phyloP scores from a whole-genome alignment of 2,888 invertebrate species.

The Nasonia oneida region DNA sequence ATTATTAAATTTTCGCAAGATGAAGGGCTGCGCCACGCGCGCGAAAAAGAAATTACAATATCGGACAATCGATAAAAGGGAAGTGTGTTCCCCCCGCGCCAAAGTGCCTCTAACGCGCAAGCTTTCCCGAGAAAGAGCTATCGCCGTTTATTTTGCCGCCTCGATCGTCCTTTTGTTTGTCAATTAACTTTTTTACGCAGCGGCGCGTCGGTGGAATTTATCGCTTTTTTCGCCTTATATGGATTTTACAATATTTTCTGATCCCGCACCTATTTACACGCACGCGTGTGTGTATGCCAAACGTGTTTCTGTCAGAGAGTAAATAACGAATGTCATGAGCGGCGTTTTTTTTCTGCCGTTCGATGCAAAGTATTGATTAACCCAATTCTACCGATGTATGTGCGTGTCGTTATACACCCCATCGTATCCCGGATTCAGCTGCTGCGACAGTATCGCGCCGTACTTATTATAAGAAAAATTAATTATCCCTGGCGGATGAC shows the following conservation, averaged over 20 bases:
- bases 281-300: background rate
- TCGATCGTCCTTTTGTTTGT: slow-evolving; percentile 53
- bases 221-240: slow-evolving; percentile 38
- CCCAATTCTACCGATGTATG: background rate
- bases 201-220: slow-evolving; percentile 37
- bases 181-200: slow-evolving; percentile 58
- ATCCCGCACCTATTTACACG: background rate
- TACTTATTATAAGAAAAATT: background rate
- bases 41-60: slow-evolving; percentile 47
- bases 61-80: slow-evolving; percentile 49
- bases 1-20: slow-evolving; percentile 69
- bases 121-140: slow-evolving; percentile 8
- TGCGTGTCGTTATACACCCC: background rate
- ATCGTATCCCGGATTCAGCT: background rate
- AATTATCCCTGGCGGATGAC: background rate
- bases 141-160: slow-evolving; percentile 28
- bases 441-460: background rate
- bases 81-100: background rate
- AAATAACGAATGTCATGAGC: slow-evolving; percentile 12
- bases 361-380: slow-evolving; percentile 39
- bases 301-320: slow-evolving; percentile 25
- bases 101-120: slow-evolving; percentile 31
- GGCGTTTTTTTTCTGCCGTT: background rate
- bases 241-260: slow-evolving; percentile 53
- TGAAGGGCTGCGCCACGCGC: slow-evolving; percentile 5